Evolutionary conservation across 2,888 invertebrate genomes (phyloP), one percentile per base, ranked within the genome.

Genomic region (Oligia fasciuncula): DNA sequence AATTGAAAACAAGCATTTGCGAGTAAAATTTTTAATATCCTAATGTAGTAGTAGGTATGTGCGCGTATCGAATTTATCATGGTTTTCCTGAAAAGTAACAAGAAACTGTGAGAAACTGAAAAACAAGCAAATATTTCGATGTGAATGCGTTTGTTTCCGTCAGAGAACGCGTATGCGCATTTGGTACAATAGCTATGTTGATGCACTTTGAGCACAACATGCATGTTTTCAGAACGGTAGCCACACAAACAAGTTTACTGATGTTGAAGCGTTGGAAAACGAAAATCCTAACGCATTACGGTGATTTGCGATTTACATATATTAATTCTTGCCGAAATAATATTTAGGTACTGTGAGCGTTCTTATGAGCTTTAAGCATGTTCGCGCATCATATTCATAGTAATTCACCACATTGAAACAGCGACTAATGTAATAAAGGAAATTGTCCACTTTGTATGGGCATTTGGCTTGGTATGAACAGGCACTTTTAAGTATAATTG

Each of bases 121-220:
- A 92, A 92, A 92, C 90, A 92, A 92, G 91, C 91, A 93, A 94
- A 94, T 93, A 93, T 92, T 93, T 93, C 92, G 91, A 92, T 92
- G 93, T 92, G 92, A 94, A 94, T 92, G 92, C 91, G 90, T 93
- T 94, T 94, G 94, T 95, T 95, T 93, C 93, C 91, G 90, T 89
- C 89, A 91, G 90, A 91, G 92, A 92, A 92, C 90, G 89, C 90
- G 88, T 91, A 91, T 91, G 92, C 88, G 91, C 92, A 91, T 92
- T 93, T 89, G 89, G 90, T 91, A 95, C 94, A 95, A 95, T 95
- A 93, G 95, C 92, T 84, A 91, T 95, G 95, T 95, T 95, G 95
- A 94, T 93, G 93, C 88, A 93, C 89, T 89, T 89, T 90, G 89
- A 92, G 86, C 90, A 94, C 92, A 95, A 96, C 95, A 95, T 91